Conservation (phyloP, 2,797 vertebrate genomes). For the Ctenochaetus hawaiiensis region DNA sequence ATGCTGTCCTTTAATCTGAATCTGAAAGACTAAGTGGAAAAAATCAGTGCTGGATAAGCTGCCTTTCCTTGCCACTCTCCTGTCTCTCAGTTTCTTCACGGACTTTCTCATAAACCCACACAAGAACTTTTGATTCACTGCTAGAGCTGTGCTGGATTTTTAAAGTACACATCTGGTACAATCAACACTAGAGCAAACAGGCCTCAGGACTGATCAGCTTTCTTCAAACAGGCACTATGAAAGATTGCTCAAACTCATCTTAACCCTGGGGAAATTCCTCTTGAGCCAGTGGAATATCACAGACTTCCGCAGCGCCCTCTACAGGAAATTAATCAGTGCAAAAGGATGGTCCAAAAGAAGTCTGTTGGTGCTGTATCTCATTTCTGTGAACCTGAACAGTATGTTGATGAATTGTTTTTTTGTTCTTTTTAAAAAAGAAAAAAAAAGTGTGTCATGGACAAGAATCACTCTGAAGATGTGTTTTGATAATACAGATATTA, state of each 20-base stretch:
- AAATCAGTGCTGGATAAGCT: conserved; percentile 74
- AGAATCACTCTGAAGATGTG: conserved; percentile 43
- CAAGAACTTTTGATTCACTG: conserved; percentile 13
- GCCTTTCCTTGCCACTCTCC: conserved; percentile 44
- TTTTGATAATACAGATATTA: conserved; percentile 57
- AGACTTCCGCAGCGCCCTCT: conserved; percentile 5
- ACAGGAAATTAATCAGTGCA: conserved; percentile 44
- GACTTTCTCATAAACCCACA: conserved; percentile 37
- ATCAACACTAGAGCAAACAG: conserved; percentile 73
- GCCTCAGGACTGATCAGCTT: conserved; percentile 38
- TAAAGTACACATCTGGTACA: conserved; percentile 62
- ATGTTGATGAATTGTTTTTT: conserved; percentile 16
- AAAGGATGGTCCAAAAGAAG: conserved; percentile 28
- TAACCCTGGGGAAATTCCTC: conserved; percentile 12
- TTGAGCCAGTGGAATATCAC: conserved; percentile 37
- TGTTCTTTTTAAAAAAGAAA: conserved; percentile 33
- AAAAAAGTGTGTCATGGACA: conserved; percentile 64
- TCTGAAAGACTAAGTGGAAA: conserved; percentile 31
- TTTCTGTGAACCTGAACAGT: conserved; percentile 61
- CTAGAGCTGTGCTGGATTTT: conserved; percentile 70
- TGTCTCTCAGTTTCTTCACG: conserved; percentile 27
- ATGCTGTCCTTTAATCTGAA: conserved; percentile 28
- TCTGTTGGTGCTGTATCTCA: conserved; percentile 64
- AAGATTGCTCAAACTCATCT: conserved; percentile 26
- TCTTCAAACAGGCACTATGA: conserved; percentile 39